Evolutionary conservation across 2,797 vertebrate species (phyloP).

Genomic region (Anabas testudineus): DNA sequence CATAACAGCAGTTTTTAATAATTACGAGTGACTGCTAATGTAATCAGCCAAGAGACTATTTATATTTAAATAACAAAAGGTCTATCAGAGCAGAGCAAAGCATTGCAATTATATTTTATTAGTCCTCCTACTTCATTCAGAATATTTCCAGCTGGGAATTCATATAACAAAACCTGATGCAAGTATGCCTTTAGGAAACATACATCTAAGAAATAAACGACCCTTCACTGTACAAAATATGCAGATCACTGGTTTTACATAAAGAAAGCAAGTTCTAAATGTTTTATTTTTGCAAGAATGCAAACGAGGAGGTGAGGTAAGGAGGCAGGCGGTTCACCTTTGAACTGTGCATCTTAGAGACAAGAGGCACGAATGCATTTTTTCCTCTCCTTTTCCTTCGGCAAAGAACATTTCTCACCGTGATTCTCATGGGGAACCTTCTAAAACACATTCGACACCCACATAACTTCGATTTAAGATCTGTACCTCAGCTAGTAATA

Average conservation of each 20-base stretch:
- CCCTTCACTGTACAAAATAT: background rate
- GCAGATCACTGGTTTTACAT: constrained; percentile 25
- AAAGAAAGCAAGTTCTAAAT: constrained; percentile 9
- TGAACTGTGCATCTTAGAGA: constrained; percentile 57
- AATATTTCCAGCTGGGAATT: constrained; percentile 20
- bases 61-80: constrained; percentile 43
- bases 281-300: constrained; percentile 34
- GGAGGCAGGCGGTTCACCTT: constrained; percentile 56
- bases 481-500: constrained; percentile 60
- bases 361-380: constrained; percentile 42
- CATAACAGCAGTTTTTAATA: constrained; percentile 45
- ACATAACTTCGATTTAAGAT: constrained; percentile 74
- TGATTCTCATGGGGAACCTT: constrained; percentile 64
- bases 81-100: constrained; percentile 28
- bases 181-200: constrained; percentile 22
- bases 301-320: constrained; percentile 68
- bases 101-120: constrained; percentile 5
- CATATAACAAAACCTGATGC: constrained; percentile 18
- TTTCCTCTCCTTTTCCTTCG: constrained; percentile 61
- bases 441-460: constrained; percentile 78
- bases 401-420: constrained; percentile 71
- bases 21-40: constrained; percentile 35
- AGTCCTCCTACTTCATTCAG: constrained; percentile 2
- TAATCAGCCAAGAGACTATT: constrained; percentile 32
- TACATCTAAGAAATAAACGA: constrained; percentile 14